Base-by-base conservation (phyloP, 92 coral and sea anemone species). In the Pocillopora meandrina region DNA sequence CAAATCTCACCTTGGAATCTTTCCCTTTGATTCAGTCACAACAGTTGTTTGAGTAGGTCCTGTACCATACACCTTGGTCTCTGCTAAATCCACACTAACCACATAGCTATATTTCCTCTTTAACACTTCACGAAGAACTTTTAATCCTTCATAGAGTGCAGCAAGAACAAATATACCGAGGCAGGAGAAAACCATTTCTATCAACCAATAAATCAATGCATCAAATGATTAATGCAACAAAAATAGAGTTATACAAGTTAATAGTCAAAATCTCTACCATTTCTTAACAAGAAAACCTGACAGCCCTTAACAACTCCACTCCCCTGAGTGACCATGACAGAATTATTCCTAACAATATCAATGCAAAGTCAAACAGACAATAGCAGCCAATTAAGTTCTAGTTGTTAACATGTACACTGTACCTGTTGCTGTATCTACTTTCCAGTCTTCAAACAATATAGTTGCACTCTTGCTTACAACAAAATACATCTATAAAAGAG, bases 111-210 rank as follows among this genome's bases (percentile, higher is more conserved):
- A 93, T 71, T 80, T 97, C 81, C 93, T 91, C 74, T 90, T 93
- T 65, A 97, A 77, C 36, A 87, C 34, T 71, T 97, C 99, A 56
- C 99, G 92, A 42, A 81, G 33, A 35, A 97, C 99, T 84, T 97
- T 97, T 13, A 97, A 90, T 9, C 99, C 99, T 72, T 97, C 99
- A 72, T 97, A 97, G n/a, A 97, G 80, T 36, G 91, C 92, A 5
- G 99, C 99, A 34, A 97, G 77, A 34, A 97, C 36, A 68, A 97
- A 94, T 15, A 97, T 88, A 36, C 89, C 99, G 80, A 97, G 35
- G 82, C 98, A 97, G 8, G 99, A 97, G 64, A 91, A 95, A 26
- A 95, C 80, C 81, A 97, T 69, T 21, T 96, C 99, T 97, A 56
- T n/a, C 5, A 55, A 55, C 34, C 20, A 55, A 74, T 17, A 57